Evolutionary conservation across 2,113 vertebrate genomes (phyloP).

Genomic region (Nannospalax galili): DNA sequence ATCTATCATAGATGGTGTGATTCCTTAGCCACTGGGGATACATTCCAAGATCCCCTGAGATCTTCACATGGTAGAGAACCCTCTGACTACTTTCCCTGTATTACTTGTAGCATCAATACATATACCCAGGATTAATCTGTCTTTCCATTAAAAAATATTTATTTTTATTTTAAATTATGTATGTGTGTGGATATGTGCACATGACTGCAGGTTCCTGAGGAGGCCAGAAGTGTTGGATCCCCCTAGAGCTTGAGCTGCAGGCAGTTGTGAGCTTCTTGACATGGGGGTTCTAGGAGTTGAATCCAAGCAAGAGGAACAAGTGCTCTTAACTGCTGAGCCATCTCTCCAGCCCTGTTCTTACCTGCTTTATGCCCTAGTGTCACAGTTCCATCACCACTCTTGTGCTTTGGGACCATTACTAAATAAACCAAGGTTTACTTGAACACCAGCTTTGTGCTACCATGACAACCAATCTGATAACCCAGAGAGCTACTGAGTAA

Average conservation of each 20-base stretch:
- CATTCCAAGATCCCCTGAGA: neutral
- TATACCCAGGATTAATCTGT: neutral
- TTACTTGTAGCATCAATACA: neutral
- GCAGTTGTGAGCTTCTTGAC: too few relatives aligned
- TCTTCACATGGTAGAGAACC: neutral
- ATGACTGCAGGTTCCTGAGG: too few relatives aligned
- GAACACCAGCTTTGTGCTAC: neutral
- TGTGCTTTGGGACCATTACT: neutral
- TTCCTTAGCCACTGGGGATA: neutral
- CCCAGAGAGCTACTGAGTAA: neutral
- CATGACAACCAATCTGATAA: neutral
- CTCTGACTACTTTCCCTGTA: too few relatives aligned
- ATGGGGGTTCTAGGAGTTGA: too few relatives aligned
- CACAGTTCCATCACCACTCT: neutral
- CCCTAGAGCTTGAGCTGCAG: too few relatives aligned
- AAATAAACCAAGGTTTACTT: neutral
- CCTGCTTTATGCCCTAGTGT: neutral
- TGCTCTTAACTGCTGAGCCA: too few relatives aligned
- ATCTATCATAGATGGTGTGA: neutral
- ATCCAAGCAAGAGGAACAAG: too few relatives aligned
- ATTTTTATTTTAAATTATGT: too few relatives aligned
- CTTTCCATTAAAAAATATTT: neutral
- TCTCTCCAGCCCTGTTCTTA: neutral
- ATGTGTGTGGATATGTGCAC: too few relatives aligned
- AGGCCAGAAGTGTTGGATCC: too few relatives aligned